Conservation (phyloP, 1,140 invertebrate species). For the Teleogryllus occipitalis region DNA sequence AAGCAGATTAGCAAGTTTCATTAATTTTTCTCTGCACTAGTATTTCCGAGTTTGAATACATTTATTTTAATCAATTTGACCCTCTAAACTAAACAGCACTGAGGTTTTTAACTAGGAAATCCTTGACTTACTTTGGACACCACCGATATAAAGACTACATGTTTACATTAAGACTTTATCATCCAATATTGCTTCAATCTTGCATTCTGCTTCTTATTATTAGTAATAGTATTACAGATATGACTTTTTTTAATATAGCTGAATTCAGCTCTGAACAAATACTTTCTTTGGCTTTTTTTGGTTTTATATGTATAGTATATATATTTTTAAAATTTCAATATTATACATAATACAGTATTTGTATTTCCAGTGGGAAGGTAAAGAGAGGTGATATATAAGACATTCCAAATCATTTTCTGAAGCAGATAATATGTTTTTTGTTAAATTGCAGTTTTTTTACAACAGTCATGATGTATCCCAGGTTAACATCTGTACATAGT, state of each 20-base stretch:
- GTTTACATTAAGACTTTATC: not conserved
- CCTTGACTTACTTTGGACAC: constrained; percentile 3
- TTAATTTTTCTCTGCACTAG: not conserved
- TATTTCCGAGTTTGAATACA: not conserved
- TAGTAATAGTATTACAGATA: constrained; percentile 6
- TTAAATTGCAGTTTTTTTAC: constrained; percentile 1
- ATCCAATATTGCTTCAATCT: not conserved
- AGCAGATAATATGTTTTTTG: constrained; percentile 4
- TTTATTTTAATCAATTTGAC: not conserved
- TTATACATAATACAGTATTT: not conserved
- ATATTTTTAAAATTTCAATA: constrained; percentile 2
- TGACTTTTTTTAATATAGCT: not conserved
- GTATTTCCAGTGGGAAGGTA: constrained; percentile 3
- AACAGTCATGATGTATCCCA: not conserved
- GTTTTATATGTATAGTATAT: not conserved
- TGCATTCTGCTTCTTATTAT: constrained; percentile 5
- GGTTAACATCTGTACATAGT: not conserved
- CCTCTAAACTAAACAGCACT: not conserved
- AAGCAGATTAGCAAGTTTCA: not conserved
- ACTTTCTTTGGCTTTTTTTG: not conserved
- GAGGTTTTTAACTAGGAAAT: not conserved
- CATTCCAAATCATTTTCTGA: constrained; percentile 5
- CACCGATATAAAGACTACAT: constrained; percentile 4
- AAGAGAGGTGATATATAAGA: constrained; percentile 1
- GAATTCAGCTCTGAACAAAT: not conserved